Evolutionary conservation across 2,797 vertebrate species (phyloP).

Genomic region (Phrynocephalus vlangalii): DNA sequence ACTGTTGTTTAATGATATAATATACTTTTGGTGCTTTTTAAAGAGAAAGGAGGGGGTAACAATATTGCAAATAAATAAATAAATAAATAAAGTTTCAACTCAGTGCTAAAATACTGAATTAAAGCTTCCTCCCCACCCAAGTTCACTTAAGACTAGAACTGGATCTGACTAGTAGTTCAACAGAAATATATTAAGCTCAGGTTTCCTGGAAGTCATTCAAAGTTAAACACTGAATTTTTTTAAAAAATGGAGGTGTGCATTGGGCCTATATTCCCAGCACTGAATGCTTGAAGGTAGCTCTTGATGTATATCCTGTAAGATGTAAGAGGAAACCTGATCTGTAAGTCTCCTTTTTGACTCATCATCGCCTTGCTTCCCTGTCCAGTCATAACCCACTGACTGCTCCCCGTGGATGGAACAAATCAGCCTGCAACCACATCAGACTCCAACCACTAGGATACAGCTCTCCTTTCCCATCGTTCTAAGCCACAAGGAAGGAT

Average conservation of each 20-base stretch:
- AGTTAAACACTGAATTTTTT: too few relatives aligned
- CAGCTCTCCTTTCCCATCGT: conserved; percentile 38
- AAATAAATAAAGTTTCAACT: not conserved
- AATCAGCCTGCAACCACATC: conserved; percentile 28
- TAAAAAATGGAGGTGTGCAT: not conserved
- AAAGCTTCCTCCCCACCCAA: not conserved
- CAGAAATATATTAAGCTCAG: not conserved
- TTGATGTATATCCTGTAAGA: not conserved
- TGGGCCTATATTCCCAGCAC: not conserved
- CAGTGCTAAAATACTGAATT: not conserved
- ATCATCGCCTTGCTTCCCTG: conserved; percentile 64
- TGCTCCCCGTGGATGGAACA: conserved; percentile 49
- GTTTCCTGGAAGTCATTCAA: not conserved
- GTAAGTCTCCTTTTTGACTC: conserved; percentile 46
- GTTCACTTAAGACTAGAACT: not conserved
- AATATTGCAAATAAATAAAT: too few relatives aligned
- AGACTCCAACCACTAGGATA: conserved; percentile 39
- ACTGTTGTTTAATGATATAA: too few relatives aligned
- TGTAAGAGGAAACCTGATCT: conserved; percentile 19
- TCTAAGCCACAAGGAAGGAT: conserved; percentile 14
- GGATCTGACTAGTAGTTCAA: not conserved
- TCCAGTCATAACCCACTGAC: conserved; percentile 53
- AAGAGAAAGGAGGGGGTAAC: too few relatives aligned
- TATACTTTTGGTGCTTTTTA: too few relatives aligned
- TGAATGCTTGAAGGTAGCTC: conserved; percentile 27